Base-by-base conservation (phyloP, 1,140 invertebrate genomes). In the Eupeodes corollae region DNA sequence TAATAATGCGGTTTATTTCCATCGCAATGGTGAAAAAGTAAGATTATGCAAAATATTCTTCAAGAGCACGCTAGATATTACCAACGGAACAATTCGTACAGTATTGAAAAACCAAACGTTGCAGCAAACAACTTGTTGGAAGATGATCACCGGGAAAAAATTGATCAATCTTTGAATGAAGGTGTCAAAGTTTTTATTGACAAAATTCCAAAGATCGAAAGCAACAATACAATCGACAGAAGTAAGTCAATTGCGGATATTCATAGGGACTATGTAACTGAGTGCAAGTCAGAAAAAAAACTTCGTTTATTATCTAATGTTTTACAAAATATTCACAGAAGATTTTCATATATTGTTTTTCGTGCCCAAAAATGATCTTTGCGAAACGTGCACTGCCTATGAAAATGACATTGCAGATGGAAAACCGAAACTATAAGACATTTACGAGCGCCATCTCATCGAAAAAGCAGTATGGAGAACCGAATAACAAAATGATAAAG, bases 261-360 rank as follows among this genome's bases (percentile, higher is more conserved):
- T 10, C 48, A 55, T 49, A 45, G 43, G 33, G 50, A 56, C 33
- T 56, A 55, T 42, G 39, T 14, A 32, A 31, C 37, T 33, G 42
- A 26, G 19, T 42, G 50, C 37, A 42, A 41, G 43, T 34, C 44
- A 31, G 47, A 35, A 15, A 52, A 48, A 46, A 32, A 15, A 43
- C 14, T 53, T 30, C 51, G 51, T 37, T 31, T 53, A 48, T 33
- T 48, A 48, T 40, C 15, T 46, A 37, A 46, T 38, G 34, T 51
- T 48, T 47, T 32, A 32, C n/a, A 48, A 26, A 46, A 46, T 52
- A 18, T 57, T 57, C 46, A 55, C 35, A 40, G 14, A 46, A 35
- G 44, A 57, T 39, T 58, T 46, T 51, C 54, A 58, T 46, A 53
- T 57, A 16, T 49, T 46, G n/a, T 57, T 57, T 48, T 53, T 53